Evolutionary conservation across 1,140 invertebrate genomes (phyloP).

Genomic region (Metaphire vulgaris): DNA sequence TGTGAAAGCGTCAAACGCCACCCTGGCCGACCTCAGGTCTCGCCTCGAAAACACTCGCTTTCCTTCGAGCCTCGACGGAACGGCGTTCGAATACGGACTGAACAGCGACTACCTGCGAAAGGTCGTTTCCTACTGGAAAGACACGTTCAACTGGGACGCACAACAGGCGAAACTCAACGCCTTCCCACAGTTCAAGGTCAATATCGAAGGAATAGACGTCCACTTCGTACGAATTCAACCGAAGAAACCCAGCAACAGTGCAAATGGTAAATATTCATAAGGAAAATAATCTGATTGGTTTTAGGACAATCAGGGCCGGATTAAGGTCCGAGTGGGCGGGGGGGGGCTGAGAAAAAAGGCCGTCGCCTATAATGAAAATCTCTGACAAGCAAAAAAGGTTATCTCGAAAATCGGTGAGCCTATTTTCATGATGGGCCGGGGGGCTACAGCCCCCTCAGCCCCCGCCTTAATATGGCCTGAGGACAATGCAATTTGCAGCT

Average conservation of each 20-base stretch:
- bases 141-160: conserved; percentile 67
- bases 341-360: no score
- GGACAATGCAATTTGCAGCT: no score
- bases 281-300: neutral
- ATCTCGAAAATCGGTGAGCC: no score
- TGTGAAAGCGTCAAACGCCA: neutral
- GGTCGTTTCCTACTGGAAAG: conserved; percentile 66
- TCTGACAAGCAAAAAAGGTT: no score
- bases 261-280: neutral
- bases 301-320: no score
- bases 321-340: no score
- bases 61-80: neutral
- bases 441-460: no score
- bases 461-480: no score
- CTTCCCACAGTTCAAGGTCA: conserved; percentile 65
- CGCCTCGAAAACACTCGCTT: neutral
- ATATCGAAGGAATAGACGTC: conserved; percentile 65
- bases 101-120: conserved; percentile 36
- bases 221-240: conserved; percentile 58
- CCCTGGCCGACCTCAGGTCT: neutral
- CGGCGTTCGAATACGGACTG: conserved; percentile 27
- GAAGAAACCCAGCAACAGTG: conserved; percentile 38
- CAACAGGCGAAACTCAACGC: conserved; percentile 63
- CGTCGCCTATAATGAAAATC: no score
- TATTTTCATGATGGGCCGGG: no score